Conservation (phyloP, 2,797 vertebrate genomes). For the Gymnopithys bicolor region DNA sequence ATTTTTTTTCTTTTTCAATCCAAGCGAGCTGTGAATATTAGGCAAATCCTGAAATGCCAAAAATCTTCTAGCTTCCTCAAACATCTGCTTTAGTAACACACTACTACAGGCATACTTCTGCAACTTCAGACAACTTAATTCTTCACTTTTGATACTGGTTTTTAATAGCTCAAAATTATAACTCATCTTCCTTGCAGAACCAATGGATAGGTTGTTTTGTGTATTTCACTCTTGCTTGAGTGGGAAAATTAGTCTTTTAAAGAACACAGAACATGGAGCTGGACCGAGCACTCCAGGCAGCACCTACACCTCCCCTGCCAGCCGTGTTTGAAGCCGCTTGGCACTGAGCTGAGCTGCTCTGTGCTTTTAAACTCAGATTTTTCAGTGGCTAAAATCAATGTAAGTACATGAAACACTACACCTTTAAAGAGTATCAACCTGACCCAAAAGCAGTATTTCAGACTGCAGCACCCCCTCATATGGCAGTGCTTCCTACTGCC, state of each 20-base stretch:
- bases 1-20: background rate
- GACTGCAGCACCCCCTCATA: background rate
- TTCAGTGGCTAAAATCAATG: accelerated
- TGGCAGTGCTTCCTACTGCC: background rate
- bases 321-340: background rate
- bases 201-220: background rate
- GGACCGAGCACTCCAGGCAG: background rate
- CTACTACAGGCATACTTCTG: background rate
- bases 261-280: background rate
- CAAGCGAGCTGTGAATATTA: background rate
- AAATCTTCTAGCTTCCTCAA: background rate
- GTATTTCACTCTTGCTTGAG: background rate
- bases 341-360: background rate
- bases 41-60: background rate
- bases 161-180: background rate
- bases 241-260: background rate
- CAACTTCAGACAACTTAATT: background rate
- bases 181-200: background rate
- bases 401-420: background rate
- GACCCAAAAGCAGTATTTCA: background rate
- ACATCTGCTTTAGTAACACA: background rate
- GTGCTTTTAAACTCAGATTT: background rate
- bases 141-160: background rate
- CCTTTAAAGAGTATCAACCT: background rate
- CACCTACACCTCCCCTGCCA: background rate